phyloP scores from a whole-genome alignment of 1,140 invertebrate species.

The Diplogasteroides magnus region DNA sequence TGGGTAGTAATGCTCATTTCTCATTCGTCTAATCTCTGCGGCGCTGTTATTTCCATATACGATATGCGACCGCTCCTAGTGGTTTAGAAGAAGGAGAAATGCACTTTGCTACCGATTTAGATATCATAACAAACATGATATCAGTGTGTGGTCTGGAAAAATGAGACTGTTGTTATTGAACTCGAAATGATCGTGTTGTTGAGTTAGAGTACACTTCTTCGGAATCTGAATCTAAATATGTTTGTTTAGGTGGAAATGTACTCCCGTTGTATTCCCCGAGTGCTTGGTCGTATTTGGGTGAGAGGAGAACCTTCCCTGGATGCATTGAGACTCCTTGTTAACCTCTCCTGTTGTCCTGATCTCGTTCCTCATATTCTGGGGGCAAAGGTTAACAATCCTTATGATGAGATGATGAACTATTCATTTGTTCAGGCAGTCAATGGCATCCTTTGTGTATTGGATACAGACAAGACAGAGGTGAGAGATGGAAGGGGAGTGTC shows the following conservation, averaged over 20 bases:
- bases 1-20: background rate
- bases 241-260: constrained; percentile 17
- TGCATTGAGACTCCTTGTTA: constrained; percentile 65
- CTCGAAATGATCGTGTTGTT: too few relatives aligned
- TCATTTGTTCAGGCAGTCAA: constrained; percentile 35
- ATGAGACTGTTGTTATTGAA: too few relatives aligned
- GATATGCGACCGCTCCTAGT: too few relatives aligned
- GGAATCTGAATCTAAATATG: too few relatives aligned
- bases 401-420: constrained; percentile 8
- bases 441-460: constrained; percentile 39
- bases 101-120: too few relatives aligned
- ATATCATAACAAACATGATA: too few relatives aligned
- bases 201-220: too few relatives aligned
- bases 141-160: too few relatives aligned
- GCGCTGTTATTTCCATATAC: too few relatives aligned
- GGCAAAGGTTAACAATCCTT: constrained; percentile 61
- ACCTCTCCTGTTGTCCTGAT: constrained; percentile 65
- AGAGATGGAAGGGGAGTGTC: too few relatives aligned
- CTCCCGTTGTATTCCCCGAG: constrained; percentile 38
- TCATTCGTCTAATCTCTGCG: background rate
- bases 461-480: constrained; percentile 41
- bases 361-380: constrained; percentile 65
- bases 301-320: constrained; percentile 58
- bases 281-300: constrained; percentile 37
- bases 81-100: too few relatives aligned